Conservation (phyloP, 2,797 vertebrate genomes). For the Acropternis orthonyx region DNA sequence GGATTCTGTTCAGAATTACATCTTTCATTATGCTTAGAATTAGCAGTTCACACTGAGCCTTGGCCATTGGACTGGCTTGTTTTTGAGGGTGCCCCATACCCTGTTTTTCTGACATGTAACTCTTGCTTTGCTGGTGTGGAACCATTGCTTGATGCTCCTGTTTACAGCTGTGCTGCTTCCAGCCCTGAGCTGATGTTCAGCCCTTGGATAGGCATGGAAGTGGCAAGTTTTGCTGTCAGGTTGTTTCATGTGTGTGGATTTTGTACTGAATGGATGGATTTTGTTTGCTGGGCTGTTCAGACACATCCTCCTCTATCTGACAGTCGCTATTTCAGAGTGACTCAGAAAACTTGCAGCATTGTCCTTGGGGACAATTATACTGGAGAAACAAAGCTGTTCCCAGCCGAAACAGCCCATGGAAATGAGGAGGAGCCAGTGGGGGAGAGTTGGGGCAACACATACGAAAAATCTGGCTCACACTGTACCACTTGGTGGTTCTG, state of each 20-base stretch:
- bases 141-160: not conserved
- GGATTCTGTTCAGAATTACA: not conserved
- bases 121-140: not conserved
- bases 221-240: not conserved
- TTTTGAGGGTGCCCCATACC: not conserved
- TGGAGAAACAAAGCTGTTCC: not conserved
- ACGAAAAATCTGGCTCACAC: not conserved
- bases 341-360: not conserved
- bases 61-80: not conserved
- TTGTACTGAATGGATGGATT: not conserved
- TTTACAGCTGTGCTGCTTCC: not conserved
- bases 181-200: not conserved
- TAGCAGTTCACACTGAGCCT: not conserved
- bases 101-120: not conserved
- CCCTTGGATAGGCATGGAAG: not conserved
- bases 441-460: not conserved
- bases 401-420: not conserved
- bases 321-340: not conserved
- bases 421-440: not conserved
- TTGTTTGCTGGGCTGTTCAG: not conserved
- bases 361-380: not conserved
- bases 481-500: not conserved
- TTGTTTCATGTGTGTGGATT: not conserved
- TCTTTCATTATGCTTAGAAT: not conserved
- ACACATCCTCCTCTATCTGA: not conserved